phyloP scores from a whole-genome alignment of 2,113 vertebrate genomes.

The Corythornis cristatus region DNA sequence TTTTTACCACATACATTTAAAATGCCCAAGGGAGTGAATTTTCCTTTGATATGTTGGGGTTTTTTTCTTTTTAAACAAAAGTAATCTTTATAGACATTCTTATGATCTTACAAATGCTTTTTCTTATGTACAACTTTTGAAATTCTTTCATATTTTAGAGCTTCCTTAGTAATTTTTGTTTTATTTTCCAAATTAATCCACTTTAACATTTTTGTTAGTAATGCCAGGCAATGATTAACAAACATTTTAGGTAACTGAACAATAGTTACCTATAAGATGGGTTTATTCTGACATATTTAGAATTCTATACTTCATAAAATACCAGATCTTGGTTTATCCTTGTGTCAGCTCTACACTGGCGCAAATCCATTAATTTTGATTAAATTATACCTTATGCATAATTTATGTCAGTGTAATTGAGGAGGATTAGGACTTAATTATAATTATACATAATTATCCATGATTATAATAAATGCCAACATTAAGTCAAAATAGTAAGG shows the following conservation, averaged over 20 bases:
- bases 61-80: background rate
- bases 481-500: constrained; percentile 64
- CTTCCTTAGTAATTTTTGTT: background rate
- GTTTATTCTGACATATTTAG: background rate
- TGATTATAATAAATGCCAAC: constrained; percentile 69
- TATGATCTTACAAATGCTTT: background rate
- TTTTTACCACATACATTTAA: constrained; percentile 51
- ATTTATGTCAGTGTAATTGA: constrained; percentile 65
- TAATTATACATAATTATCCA: constrained; percentile 65
- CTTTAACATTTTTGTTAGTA: background rate
- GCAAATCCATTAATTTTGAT: constrained; percentile 62
- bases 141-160: background rate
- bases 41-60: constrained; percentile 1
- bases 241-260: background rate
- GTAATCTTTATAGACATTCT: background rate
- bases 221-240: background rate
- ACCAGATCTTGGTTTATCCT: constrained; percentile 30
- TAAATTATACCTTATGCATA: constrained; percentile 59
- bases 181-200: background rate
- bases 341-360: constrained; percentile 5
- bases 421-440: constrained; percentile 63
- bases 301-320: background rate
- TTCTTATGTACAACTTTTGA: background rate
- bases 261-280: background rate
- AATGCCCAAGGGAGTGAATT: constrained; percentile 37